Base-by-base conservation (phyloP, 2,113 vertebrate species). In the Progne subis region DNA sequence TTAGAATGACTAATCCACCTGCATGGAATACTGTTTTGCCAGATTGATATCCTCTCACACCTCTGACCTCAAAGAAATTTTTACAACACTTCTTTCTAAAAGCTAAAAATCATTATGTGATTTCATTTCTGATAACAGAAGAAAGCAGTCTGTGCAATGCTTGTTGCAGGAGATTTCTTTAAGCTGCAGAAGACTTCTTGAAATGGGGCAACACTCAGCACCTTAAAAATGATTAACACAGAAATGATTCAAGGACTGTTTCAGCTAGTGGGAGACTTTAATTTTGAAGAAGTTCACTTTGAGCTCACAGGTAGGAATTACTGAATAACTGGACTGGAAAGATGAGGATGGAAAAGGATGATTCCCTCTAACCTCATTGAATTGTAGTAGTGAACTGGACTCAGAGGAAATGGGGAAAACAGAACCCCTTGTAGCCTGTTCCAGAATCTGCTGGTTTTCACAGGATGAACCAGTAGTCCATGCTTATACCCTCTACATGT, bases 311-410 rank as follows among this genome's bases (percentile, higher is more conserved):
- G 29, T 75, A 14, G 12, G 10, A 87, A 53, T 74, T 86, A 57
- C 20, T 60, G 37, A 81, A 32, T 44, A 60, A 32, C 5, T 18
- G 39, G 89, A 88, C 24, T 11, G 55, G 92, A 97, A 96, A 94
- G 44, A 77, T 82, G 83, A 92, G 49, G 57, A 68, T 93, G 61
- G 82, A 90, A 96, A 96, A 94, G 37, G 24, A 47, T 82, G 11
- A 6, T 29, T 44, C 21, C 11, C 23, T 55, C 19, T 55, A 71
- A 59, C 11, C 5, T 56, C 18, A 57, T 0, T 63, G 32, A 69
- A 18, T 11, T 43, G 4, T 34, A 29, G 28, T 21, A 23, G 12
- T 28, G 12, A 68, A 14, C 11, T 60, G 18, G 14, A 43, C 29
- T 5, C 6, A 43, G 24, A 8, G 9, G 7, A 79, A 50, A 2